Percentiles rank a stretch among this genome's conserved stretches.
phyloP scores from a whole-genome alignment of 2,113 vertebrate species.

The Tor tambroides region DNA sequence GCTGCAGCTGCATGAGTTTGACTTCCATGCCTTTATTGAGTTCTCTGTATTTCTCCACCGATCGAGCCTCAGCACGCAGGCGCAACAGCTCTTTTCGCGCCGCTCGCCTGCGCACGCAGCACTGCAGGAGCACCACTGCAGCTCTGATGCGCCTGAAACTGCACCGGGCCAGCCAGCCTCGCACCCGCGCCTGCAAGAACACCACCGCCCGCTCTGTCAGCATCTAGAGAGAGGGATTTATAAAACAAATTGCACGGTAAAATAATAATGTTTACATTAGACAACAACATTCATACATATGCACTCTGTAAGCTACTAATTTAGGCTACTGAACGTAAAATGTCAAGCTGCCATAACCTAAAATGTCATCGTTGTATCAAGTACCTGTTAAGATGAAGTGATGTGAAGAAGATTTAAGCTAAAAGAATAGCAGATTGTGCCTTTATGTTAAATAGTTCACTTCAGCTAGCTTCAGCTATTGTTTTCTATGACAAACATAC shows the following conservation, averaged over 20 bases:
- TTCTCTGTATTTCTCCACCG: conserved; percentile 71
- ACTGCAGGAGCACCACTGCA: conserved; percentile 73
- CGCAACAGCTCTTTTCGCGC: conserved; percentile 70
- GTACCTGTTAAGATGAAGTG: neutral
- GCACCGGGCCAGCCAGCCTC: conserved; percentile 75
- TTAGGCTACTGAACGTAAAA: neutral
- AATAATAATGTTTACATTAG: neutral
- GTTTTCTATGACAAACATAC: neutral
- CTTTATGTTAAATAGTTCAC: neutral
- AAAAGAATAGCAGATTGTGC: neutral
- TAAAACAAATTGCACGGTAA: neutral
- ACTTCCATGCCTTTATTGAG: conserved; percentile 82
- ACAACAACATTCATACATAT: neutral
- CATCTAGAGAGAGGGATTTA: conserved; percentile 63
- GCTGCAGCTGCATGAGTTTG: conserved; percentile 80
- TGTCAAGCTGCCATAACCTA: neutral
- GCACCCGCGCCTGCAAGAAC: conserved; percentile 71
- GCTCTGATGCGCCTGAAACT: conserved; percentile 56
- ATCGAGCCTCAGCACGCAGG: conserved; percentile 73
- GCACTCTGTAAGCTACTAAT: neutral
- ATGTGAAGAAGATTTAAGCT: neutral
- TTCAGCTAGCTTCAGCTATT: no score
- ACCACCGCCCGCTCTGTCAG: conserved; percentile 66
- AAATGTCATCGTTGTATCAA: neutral
- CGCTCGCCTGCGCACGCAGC: conserved; percentile 73